Base-by-base conservation (phyloP, 1,140 invertebrate species). In the Zaprionus capensis region DNA sequence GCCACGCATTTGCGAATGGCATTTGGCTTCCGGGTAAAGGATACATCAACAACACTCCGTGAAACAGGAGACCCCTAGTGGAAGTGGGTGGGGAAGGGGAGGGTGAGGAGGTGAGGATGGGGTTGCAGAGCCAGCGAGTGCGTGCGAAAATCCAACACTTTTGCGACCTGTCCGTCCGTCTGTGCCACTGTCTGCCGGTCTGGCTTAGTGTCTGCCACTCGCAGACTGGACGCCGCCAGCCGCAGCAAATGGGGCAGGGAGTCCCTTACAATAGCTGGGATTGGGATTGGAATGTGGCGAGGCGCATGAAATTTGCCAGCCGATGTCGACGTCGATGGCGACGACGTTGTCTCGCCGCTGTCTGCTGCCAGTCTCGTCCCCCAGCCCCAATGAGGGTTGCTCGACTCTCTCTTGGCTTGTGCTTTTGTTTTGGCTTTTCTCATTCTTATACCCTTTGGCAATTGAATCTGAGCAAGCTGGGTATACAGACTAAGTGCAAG, bases 111-210 rank as follows among this genome's bases (percentile, higher is more conserved):
- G 31, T 20, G 58, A 15, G 31, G 34, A 22, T 31, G 36, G 51
- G 61, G 56, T 71, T 58, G 62, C 20, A 38, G 49, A n/a, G 63
- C 11, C 26, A 56, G 26, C 53, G 55, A 81, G 78, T 90, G 85
- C 86, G 84, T 91, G 84, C 81, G 85, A 90, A 85, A 88, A 88
- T 71, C 82, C 84, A 90, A 88, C 86, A 90, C 84, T 80, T 78
- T 85, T 68, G 69, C 81, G 63, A 76, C 76, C 78, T 71, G 71
- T 86, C 73, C 80, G 71, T 86, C 79, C 58, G 83, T 80, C 80
- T 82, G 80, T 74, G 55, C 63, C 72, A 34, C 59, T 51, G 59
- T 68, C 36, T 44, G n/a, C 36, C 46, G 41, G 66, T 57, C 38
- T 57, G 67, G 41, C 20, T 69, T 73, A 66, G 62, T 67, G 56